Evolutionary conservation across 2,113 vertebrate species (phyloP).

Genomic region (Leucoraja erinaceus): DNA sequence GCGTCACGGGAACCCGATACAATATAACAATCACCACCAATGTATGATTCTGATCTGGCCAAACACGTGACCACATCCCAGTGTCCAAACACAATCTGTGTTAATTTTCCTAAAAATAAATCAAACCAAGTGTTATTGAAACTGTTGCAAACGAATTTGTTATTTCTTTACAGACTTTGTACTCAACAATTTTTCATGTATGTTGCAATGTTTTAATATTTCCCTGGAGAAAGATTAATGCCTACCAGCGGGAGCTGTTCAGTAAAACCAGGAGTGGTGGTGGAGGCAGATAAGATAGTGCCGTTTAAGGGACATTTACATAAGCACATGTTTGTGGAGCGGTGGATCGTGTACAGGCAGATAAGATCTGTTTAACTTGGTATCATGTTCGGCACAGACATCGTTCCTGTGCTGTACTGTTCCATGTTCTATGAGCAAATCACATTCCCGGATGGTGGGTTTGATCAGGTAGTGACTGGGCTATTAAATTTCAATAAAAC

Average conservation of each 20-base stretch:
- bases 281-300: too few species aligned
- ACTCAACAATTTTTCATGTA: neutral
- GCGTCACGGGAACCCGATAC: slow-evolving; percentile 93
- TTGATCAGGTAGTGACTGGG: too few species aligned
- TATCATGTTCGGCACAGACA: too few species aligned
- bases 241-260: neutral
- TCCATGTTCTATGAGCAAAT: too few species aligned
- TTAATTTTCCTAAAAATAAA: slow-evolving; percentile 73
- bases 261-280: neutral
- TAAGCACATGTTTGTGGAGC: too few species aligned
- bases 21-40: slow-evolving; percentile 94
- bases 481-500: too few species aligned
- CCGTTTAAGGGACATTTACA: too few species aligned
- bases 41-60: slow-evolving; percentile 92
- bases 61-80: slow-evolving; percentile 97
- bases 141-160: neutral
- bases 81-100: slow-evolving; percentile 97
- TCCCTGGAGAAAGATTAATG: too few species aligned
- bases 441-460: too few species aligned
- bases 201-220: neutral
- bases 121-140: slow-evolving; percentile 38
- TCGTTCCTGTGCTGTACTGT: too few species aligned
- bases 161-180: neutral
- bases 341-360: too few species aligned
- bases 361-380: too few species aligned